phyloP scores from a whole-genome alignment of 2,113 vertebrate species.

The Polypterus bichir region DNA sequence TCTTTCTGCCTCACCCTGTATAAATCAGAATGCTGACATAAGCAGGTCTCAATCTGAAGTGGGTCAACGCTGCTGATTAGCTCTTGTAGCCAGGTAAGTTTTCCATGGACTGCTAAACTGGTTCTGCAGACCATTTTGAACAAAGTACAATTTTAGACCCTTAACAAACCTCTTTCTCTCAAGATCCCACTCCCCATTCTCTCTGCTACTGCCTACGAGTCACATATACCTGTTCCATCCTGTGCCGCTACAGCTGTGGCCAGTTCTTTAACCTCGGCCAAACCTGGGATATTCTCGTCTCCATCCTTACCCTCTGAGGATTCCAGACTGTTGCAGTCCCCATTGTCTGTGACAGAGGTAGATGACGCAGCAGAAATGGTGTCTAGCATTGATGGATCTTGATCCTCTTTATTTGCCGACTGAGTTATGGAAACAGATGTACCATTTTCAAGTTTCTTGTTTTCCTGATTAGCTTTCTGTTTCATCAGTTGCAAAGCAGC shows the following conservation, averaged over 20 bases:
- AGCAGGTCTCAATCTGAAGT: too few relatives aligned
- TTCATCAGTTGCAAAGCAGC: constrained; percentile 95
- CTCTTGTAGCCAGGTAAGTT: too few relatives aligned
- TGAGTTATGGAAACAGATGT: too few relatives aligned
- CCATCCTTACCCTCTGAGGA: constrained; percentile 52
- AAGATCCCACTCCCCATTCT: constrained; percentile 8
- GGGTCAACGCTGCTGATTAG: too few relatives aligned
- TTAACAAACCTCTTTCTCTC: constrained; percentile 14
- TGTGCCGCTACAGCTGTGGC: constrained; percentile 82
- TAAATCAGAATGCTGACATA: too few relatives aligned
- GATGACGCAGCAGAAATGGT: constrained; percentile 21
- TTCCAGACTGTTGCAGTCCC: constrained; percentile 50
- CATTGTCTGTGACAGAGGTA: constrained; percentile 29
- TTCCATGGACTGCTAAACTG: too few relatives aligned
- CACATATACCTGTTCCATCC: constrained; percentile 73
- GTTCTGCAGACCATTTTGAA: too few relatives aligned
- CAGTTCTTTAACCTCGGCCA: constrained; percentile 88
- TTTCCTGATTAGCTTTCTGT: constrained; percentile 76
- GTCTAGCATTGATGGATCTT: too few relatives aligned
- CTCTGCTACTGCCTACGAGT: constrained; percentile 21
- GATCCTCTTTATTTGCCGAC: too few relatives aligned
- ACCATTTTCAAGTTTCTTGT: constrained; percentile 17
- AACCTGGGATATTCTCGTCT: constrained; percentile 65
- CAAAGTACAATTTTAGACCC: too few relatives aligned
- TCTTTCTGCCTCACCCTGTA: too few relatives aligned